Conservation (phyloP, 2,797 vertebrate species). For the Sarcophilus harrisii region DNA sequence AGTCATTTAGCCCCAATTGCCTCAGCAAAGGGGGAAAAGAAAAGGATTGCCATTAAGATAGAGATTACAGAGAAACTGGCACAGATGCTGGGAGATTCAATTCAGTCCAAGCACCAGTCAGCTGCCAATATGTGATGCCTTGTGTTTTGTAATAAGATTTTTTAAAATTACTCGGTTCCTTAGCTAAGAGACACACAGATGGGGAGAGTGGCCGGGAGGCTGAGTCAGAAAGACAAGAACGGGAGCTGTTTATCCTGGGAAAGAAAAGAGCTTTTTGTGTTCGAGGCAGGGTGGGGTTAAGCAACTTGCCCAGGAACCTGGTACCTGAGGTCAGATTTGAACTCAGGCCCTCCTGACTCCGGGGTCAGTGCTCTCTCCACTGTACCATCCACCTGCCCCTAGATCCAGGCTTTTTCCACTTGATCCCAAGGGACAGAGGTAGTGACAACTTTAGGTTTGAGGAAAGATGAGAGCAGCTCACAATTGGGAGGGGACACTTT, state of each 20-base stretch:
- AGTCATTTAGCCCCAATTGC: no score
- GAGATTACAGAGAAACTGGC: neutral
- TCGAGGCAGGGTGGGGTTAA: neutral
- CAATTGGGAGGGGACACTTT: neutral
- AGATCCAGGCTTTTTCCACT: neutral
- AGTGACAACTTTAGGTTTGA: neutral
- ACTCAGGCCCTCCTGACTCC: no score
- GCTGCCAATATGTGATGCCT: neutral
- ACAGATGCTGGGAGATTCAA: neutral
- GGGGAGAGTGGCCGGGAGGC: neutral
- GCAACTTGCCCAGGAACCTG: no score
- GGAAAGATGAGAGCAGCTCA: neutral
- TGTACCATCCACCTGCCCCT: no score
- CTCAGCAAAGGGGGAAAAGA: no score
- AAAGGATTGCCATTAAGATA: neutral
- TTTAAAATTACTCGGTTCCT: neutral
- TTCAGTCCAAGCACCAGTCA: neutral
- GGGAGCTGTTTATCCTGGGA: accelerated
- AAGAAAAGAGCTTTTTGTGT: neutral
- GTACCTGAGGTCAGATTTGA: no score
- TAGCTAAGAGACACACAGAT: neutral
- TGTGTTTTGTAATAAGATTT: neutral
- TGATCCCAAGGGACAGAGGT: neutral
- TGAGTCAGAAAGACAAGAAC: neutral
- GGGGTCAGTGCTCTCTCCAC: no score